Base-by-base conservation (phyloP, 2,113 vertebrate genomes). In the Corythornis madagascariensis region DNA sequence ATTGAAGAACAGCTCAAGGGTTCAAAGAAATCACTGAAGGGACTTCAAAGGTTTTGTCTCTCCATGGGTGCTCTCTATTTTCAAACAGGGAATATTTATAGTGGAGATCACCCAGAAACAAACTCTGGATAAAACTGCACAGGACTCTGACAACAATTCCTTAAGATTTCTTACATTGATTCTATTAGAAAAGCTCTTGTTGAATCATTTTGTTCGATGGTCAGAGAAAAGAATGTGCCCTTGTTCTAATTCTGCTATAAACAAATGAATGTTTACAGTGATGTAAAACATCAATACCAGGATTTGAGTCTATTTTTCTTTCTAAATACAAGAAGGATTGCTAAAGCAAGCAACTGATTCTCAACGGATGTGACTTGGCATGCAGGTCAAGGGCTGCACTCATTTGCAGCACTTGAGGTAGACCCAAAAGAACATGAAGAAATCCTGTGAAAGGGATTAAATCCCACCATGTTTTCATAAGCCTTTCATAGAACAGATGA, bases 1-100 rank as follows among this genome's bases (percentile, higher is more conserved):
- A 92, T 77, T 97, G 90, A 97, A 75, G 29, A 88, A 11, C 43
- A 71, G 35, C 60, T 75, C 55, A 31, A n/a, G 8, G 22, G 50
- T 59, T 72, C 57, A 57, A 74, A 83, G 48, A 86, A 76, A 53
- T 73, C 53, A 17, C 28, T 74, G 45, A 47, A 80, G 24, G 31
- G 26, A 57, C 25, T 71, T 73, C 6, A 47, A 47, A 92, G 38
- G 59, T 87, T 76, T 74, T 86, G 24, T 76, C 61, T 88, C 13
- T 55, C 56, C 65, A 75, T 64, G 63, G 45, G 57, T 90, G 83
- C 85, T 92, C 59, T 88, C 72, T 53, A 3, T 67, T 91, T 85
- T 89, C 63, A 91, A 50, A 50, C 61, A 43, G 33, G 65, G 29
- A 72, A 12, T 83, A 48, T 50, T 78, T 85, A 28, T 65, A 48